Conservation (phyloP, 2,888 invertebrate genomes). For the Lepidocyrtinus sp. region DNA sequence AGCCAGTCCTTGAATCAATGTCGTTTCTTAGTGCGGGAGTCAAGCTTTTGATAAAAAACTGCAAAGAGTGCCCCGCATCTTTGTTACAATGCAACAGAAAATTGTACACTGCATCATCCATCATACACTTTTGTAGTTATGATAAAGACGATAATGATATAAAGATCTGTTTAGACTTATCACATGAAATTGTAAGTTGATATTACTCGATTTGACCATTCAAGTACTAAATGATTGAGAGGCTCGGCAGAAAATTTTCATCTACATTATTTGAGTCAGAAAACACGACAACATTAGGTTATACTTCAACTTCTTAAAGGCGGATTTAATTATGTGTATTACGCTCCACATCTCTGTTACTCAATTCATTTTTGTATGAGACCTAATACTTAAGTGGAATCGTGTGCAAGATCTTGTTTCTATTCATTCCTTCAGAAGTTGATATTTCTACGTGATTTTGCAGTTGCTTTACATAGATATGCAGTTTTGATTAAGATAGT, state of each 20-base stretch:
- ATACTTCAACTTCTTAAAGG: neutral
- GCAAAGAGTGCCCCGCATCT: neutral
- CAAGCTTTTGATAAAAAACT: neutral
- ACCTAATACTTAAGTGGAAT: neutral
- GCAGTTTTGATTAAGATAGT: neutral
- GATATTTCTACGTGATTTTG: neutral
- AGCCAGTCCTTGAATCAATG: constrained; percentile 59
- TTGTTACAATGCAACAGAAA: neutral
- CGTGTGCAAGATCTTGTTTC: neutral
- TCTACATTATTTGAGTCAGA: neutral
- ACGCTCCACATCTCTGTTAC: neutral
- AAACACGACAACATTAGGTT: neutral
- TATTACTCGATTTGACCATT: neutral
- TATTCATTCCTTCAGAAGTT: neutral
- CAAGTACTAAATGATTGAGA: neutral
- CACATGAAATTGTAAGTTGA: neutral
- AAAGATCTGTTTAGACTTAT: neutral
- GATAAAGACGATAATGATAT: neutral
- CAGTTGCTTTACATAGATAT: neutral
- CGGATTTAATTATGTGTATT: neutral
- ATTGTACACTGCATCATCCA: constrained; percentile 33
- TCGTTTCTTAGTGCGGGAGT: constrained; percentile 62
- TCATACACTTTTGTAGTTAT: constrained; percentile 12
- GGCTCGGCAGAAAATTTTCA: neutral
- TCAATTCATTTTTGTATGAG: neutral